Evolutionary conservation across 1,140 invertebrate species (phyloP).

Genomic region (Homarus americanus): DNA sequence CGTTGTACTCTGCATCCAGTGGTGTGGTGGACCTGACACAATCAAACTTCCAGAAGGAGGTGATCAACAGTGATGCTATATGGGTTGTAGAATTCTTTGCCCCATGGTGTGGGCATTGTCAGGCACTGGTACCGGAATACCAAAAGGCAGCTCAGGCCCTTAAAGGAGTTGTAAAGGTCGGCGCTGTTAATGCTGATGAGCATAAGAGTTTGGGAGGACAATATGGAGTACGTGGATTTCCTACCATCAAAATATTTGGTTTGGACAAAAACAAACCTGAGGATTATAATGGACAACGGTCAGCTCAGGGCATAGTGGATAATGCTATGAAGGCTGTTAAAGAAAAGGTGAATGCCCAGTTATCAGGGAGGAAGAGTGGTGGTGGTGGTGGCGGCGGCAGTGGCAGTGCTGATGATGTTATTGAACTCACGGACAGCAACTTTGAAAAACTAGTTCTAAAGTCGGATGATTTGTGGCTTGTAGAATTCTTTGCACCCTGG

Average conservation of each 20-base stretch:
- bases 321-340: conserved; percentile 86
- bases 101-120: conserved; percentile 93
- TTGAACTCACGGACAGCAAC: conserved; percentile 96
- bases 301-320: conserved; percentile 91
- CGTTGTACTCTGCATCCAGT: conserved; percentile 88
- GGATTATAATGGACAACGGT: conserved; percentile 92
- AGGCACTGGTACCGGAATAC: conserved; percentile 91
- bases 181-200: conserved; percentile 94
- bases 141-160: conserved; percentile 91
- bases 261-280: conserved; percentile 91
- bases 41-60: conserved; percentile 92
- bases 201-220: conserved; percentile 89
- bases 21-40: conserved; percentile 95
- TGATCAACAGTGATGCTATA: conserved; percentile 89
- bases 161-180: conserved; percentile 96
- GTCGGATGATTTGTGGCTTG: conserved; percentile 95
- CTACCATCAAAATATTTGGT: conserved; percentile 97
- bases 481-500: conserved; percentile 99
- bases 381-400: conserved; percentile 75
- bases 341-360: conserved; percentile 84
- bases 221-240: conserved; percentile 94
- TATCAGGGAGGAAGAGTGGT: conserved; percentile 81
- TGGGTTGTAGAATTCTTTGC: conserved; percentile 98
- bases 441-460: conserved; percentile 94
- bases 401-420: conserved; percentile 84